Base-by-base conservation (phyloP, 2,888 invertebrate genomes). In the Pediacus dermestoides region DNA sequence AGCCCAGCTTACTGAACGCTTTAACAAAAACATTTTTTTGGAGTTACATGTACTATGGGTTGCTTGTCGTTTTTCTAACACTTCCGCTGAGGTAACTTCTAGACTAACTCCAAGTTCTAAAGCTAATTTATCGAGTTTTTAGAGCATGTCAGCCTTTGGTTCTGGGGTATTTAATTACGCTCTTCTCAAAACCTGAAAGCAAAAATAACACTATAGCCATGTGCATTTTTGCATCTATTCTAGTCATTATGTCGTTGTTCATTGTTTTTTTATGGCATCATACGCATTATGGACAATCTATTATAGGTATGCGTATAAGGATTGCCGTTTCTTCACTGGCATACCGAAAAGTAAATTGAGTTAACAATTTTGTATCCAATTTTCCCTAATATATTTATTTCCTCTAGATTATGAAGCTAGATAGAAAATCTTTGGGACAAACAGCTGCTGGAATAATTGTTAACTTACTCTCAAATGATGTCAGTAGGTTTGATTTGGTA, bases 331-430 rank as follows among this genome's bases (percentile, higher is more conserved):
- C 87, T 57, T 82, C 86, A 1, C 70, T 89, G 8, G 75, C 90
- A 32, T 88, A 86, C 61, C 78, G 85, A 70, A 90, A 90, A 78
- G 88, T n/a, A n/a, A n/a, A n/a, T n/a, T n/a, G n/a, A n/a, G n/a
- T n/a, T n/a, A n/a, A n/a, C n/a, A n/a, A n/a, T n/a, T n/a, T n/a
- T n/a, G n/a, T n/a, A n/a, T n/a, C n/a, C n/a, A n/a, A n/a, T n/a
- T n/a, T n/a, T n/a, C n/a, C n/a, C n/a, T n/a, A n/a, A n/a, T n/a
- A n/a, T n/a, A n/a, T n/a, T n/a, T n/a, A 15, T 27, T 16, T 26
- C 31, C 58, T 52, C 11, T 45, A 76, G 76, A 73, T 82, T 2
- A 64, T 84, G 36, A 70, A 72, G 43, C 64, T 86, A 22, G 83
- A 80, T 55, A 77, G 76, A 58, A 74, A 74, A 4, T 82, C 91